Evolutionary conservation across 2,113 vertebrate species (phyloP), one percentile per base, ranked within the genome.

Genomic region (Hippopotamus amphibius): DNA sequence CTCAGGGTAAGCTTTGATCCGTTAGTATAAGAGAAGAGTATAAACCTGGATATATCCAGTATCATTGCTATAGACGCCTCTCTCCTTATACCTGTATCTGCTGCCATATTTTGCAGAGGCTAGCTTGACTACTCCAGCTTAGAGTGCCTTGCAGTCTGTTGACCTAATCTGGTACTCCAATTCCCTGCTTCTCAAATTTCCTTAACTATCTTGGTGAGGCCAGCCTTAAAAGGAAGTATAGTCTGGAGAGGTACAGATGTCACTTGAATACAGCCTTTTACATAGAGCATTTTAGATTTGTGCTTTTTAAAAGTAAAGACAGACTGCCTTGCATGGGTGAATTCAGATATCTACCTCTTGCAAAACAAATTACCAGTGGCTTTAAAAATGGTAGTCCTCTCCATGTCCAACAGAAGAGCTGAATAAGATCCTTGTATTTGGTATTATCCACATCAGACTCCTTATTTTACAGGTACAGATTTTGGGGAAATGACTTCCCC

Each of bases 371-470:
- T 81, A 83, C 46, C 17, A 80, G 10, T 55, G 76, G 33, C 55
- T 90, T 96, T 92, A 79, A 87, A 90, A 88, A 72, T 90, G 41
- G 26, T 74, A 72, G 71, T 95, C 7, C 82, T 94, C 21, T 93
- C 43, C 22, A 59, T 89, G 92, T 84, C 61, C 59, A 94, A 41
- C 24, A 69, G 63, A 96, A 93, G 57, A 82, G 48, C 46, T 96
- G 26, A 17, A 28, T 61, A 48, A 79, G 43, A 93, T 17, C 13
- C 28, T 53, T 82, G 3, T 66, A 24, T 65, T 88, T 88, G 26
- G 24, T 97, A 65, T 28, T 95, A 33, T 43, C 61, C 5, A 30
- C 80, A 48, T 85, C 50, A 92, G 66, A 63, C 14, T 95, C 21
- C 4, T 90, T 92, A 90, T 77, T 82, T 91, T 96, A 41, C 61